Evolutionary conservation across 1,140 invertebrate species (phyloP).

Genomic region (Lithobius niger): DNA sequence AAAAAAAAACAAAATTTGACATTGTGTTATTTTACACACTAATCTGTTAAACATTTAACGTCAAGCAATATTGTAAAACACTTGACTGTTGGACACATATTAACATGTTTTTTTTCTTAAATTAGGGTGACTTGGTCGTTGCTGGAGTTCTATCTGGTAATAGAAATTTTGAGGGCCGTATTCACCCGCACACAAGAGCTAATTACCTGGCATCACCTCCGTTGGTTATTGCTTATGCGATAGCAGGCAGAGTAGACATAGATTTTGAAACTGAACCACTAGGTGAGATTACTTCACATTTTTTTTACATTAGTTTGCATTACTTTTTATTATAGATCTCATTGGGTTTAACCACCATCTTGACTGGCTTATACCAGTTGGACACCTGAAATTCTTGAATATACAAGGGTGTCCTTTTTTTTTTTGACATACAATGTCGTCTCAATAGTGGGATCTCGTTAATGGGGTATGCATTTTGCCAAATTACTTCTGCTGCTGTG

Average conservation of each 20-base stretch:
- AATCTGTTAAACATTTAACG: neutral
- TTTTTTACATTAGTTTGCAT: slow-evolving; percentile 7
- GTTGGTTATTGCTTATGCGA: slow-evolving; percentile 90
- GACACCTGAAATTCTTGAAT: no score
- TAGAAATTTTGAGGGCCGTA: slow-evolving; percentile 92
- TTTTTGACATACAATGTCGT: no score
- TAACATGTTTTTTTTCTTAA: slow-evolving; percentile 4
- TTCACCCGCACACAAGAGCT: slow-evolving; percentile 88
- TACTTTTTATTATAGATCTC: slow-evolving; percentile 5
- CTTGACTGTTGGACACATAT: neutral
- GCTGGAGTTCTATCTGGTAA: slow-evolving; percentile 92
- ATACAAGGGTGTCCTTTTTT: no score
- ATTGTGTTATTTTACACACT: neutral
- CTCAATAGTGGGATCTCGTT: no score
- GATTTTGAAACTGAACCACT: slow-evolving; percentile 85
- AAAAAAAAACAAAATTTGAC: neutral
- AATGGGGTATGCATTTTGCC: no score
- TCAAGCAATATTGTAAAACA: neutral
- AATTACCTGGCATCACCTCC: slow-evolving; percentile 94
- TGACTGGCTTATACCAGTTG: no score
- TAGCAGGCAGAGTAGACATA: slow-evolving; percentile 85
- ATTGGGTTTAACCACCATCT: no score
- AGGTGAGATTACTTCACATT: slow-evolving; percentile 44
- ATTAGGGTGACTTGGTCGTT: slow-evolving; percentile 74
- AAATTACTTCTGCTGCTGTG: no score